A percentile compares a stretch with the other conserved stretches of the same genome.
Conservation (phyloP, 2,888 invertebrate genomes). For the Drosophila koepferae region DNA sequence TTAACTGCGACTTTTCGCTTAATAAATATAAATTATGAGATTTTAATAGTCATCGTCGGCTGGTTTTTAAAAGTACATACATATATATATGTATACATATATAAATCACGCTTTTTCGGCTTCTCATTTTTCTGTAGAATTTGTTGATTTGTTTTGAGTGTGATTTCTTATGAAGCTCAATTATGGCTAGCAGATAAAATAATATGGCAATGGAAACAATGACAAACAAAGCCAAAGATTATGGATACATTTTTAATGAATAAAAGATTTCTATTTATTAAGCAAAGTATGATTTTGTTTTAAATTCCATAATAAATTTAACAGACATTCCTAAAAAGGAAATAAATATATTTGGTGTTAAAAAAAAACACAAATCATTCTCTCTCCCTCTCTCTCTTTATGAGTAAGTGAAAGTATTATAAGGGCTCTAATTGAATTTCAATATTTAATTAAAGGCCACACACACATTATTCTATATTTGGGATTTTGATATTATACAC, state of each 20-base stretch:
- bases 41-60: slow-evolving; percentile 61
- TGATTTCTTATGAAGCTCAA: slow-evolving; percentile 16
- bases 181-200: slow-evolving; percentile 17
- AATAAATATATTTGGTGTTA: not conserved
- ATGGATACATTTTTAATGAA: not conserved
- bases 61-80: not conserved
- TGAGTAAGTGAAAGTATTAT: not conserved
- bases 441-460: not conserved
- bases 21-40: slow-evolving; percentile 60
- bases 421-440: not conserved
- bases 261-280: not conserved
- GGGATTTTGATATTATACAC: not conserved
- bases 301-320: not conserved
- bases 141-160: slow-evolving; percentile 39
- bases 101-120: slow-evolving; percentile 1
- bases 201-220: not conserved
- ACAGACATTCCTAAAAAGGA: not conserved
- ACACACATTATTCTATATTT: not conserved
- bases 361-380: not conserved
- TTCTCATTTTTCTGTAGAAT: slow-evolving; percentile 25
- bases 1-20: slow-evolving; percentile 22
- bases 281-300: not conserved
- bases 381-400: no score
- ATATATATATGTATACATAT: not conserved
- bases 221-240: not conserved